These are phyloP conservation scores for Lysandra bellargus DNA, from an alignment of 2,888 invertebrate species.

Conservation along the genomic window DNA sequence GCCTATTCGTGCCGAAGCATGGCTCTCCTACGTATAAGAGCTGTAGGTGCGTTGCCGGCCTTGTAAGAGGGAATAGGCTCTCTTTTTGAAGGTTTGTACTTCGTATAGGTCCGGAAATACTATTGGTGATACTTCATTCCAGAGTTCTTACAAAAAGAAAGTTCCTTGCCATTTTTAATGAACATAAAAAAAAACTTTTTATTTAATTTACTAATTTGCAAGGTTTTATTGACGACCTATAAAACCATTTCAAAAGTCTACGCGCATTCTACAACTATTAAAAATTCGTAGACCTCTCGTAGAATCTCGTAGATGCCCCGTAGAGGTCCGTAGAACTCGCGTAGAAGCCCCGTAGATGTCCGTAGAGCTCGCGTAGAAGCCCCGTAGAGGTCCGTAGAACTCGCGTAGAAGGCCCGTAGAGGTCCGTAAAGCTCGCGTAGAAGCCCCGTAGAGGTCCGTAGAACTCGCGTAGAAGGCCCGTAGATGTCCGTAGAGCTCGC, in stretches of 20 bases:
- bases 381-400: not conserved
- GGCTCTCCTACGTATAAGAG: too few species aligned
- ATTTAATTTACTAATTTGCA: too few species aligned
- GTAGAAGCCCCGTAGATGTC: too few species aligned
- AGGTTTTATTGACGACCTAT: not conserved
- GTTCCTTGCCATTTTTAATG: not conserved
- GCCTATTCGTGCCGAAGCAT: too few species aligned
- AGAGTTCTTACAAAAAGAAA: not conserved
- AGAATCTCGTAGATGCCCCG: not conserved
- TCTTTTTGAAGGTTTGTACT: too few species aligned
- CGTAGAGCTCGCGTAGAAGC: too few species aligned
- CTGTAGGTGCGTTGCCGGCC: too few species aligned
- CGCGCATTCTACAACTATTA: not conserved
- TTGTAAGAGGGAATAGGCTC: too few species aligned
- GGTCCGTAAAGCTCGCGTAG: not conserved
- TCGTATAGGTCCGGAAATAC: too few species aligned
- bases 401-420: not conserved
- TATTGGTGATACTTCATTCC: not conserved
- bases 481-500: not conserved
- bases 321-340: not conserved
- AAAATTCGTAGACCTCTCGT: not conserved
- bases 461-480: not conserved
- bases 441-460: not conserved
- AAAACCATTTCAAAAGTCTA: not conserved
- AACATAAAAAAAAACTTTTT: too few species aligned